Percentiles rank a stretch among this genome's conserved stretches.
Evolutionary conservation across 1,140 invertebrate species (phyloP).

Genomic region (Tenebrio molitor): DNA sequence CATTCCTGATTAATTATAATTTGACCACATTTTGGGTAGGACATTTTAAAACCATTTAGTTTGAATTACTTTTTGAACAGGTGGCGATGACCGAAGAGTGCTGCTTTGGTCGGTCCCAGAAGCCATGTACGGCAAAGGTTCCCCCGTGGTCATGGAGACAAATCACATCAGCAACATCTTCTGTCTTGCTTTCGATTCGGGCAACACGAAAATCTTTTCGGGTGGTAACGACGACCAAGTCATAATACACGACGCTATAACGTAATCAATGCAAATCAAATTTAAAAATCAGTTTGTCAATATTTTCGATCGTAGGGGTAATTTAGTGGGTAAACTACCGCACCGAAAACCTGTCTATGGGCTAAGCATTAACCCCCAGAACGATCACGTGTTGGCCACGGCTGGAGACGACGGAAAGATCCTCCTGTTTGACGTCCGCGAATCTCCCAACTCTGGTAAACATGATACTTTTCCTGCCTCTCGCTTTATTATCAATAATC

Average conservation of each 20-base stretch:
- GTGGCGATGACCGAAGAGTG: slow-evolving; percentile 92
- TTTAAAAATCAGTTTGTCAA: no score
- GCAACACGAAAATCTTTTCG: slow-evolving; percentile 88
- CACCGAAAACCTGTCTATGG: slow-evolving; percentile 93
- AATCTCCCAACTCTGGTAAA: slow-evolving; percentile 71
- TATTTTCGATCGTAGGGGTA: slow-evolving; percentile 70
- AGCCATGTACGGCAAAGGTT: slow-evolving; percentile 75
- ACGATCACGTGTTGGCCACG: slow-evolving; percentile 86
- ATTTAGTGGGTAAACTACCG: slow-evolving; percentile 81
- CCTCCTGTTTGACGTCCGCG: slow-evolving; percentile 87
- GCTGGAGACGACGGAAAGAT: slow-evolving; percentile 93
- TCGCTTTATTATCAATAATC: background rate
- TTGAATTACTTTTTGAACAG: slow-evolving; percentile 72
- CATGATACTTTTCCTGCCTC: background rate
- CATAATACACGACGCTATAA: slow-evolving; percentile 85
- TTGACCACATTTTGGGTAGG: background rate
- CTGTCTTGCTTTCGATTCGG: slow-evolving; percentile 87
- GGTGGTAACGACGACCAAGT: slow-evolving; percentile 96
- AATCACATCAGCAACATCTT: slow-evolving; percentile 95
- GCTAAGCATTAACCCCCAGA: slow-evolving; percentile 86
- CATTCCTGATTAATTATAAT: background rate
- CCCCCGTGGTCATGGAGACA: slow-evolving; percentile 81
- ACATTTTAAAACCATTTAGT: background rate
- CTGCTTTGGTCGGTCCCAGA: slow-evolving; percentile 90
- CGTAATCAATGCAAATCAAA: no score